Evolutionary conservation across 2,797 vertebrate genomes (phyloP), one percentile per base, ranked within the genome.

Genomic region (Urocyon cinereoargenteus): DNA sequence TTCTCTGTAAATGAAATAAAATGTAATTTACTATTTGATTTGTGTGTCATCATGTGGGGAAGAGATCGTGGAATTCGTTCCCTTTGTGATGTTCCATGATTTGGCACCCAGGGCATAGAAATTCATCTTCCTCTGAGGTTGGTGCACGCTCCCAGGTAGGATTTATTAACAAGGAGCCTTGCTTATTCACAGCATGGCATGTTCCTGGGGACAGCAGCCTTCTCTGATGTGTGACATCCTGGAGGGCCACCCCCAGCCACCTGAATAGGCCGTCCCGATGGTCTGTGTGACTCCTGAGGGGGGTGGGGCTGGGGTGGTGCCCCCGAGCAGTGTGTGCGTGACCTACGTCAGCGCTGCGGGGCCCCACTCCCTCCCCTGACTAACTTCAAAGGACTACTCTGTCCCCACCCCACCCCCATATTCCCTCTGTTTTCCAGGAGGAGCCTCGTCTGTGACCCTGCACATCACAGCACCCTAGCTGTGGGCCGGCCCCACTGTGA

Each of bases 1-100:
- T 90, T 97, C 96, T 98, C 97, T 98, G 98, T 98, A 98, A 98
- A 97, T 98, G 97, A 97, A 99, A 99, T 99, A 99, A 99, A 99
- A 97, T 73, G 61, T 94, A 96, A 97, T 97, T 98, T 98, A 94
- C 98, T 98, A 84, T 98, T 96, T 97, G 94, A 91, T 84, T 77
- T 89, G 79, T 91, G 79, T 97, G 97, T 97, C 85, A 53, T 94
- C 6, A 40, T 45, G 26, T 77, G 96, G 96, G 53, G 90, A 45
- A 93, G 94, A 82, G 34, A 64, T 86, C 14, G 70, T 95, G 31
- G 73, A 22, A 31, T 79, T 61, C 73, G 15, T 72, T 77, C 26
- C 55, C 86, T n/a, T n/a, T n/a, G 18, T 51, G 31, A 19, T 9
- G 45, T 55, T 36, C 84, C 66, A 18, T 19, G 91, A 49, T 92